Base-by-base conservation (phyloP, 2,113 vertebrate genomes). In the Oreotrochilus melanogaster region DNA sequence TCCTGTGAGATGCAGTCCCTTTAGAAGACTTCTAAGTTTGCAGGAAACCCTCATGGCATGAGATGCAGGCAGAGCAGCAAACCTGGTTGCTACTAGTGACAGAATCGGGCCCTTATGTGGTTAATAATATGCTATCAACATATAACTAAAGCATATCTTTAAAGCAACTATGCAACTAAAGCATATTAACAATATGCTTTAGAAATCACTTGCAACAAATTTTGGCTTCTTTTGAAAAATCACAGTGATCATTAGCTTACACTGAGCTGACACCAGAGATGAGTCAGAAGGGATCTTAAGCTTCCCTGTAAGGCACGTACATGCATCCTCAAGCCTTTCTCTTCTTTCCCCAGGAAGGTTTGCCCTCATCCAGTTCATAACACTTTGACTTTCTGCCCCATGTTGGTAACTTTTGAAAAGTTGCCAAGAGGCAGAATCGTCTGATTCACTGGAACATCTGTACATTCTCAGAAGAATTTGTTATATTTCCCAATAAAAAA, bases 221-320 rank as follows among this genome's bases (percentile, higher is more conserved):
- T 57, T 84, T 70, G 71, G 5, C 50, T 76, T 90, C 90, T 89
- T 79, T 73, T 65, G 62, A 70, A 86, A 91, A 91, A 70, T 78
- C 30, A n/a, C 64, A 94, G 50, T 39, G 78, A 95, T 88, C 53
- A 67, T 93, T 91, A 90, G 10, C 31, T 92, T 97, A 64, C 45
- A 50, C 9, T 54, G 71, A 82, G 33, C 50, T 93, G 92, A 90
- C 86, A 93, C 33, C 74, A 92, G 74, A 93, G 89, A 92, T 82
- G 45, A 94, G 31, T 91, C 51, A 87, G 89, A 88, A 89, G 66
- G n/a, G 19, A 58, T 92, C 82, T 66, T 80, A 71, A 88, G 22
- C 66, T 79, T 86, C 70, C 54, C 79, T 53, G 6, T 39, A 91
- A 65, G 86, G 43, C 35, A 81, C 2, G 8, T 56, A 35, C 28